These are phyloP conservation scores for Hyles euphorbiae DNA, from an alignment of 1,140 invertebrate genomes.

Conservation along the genomic window DNA sequence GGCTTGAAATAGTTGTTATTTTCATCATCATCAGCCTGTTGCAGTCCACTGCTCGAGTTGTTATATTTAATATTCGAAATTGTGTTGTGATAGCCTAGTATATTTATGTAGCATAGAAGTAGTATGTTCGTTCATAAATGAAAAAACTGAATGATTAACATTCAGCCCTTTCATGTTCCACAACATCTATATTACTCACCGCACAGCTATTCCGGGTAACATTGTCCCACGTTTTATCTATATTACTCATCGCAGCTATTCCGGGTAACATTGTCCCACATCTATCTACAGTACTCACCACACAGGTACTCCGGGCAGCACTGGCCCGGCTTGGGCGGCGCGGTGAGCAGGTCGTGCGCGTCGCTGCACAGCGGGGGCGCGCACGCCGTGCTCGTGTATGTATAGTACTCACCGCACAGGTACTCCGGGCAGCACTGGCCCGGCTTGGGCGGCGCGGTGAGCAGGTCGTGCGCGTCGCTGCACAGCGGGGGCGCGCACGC, in stretches of 20 bases:
- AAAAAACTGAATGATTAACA: too few species aligned
- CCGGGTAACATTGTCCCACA: conserved; percentile 77
- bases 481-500: conserved; percentile 78
- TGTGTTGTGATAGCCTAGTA: too few species aligned
- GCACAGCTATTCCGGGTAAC: conserved; percentile 83
- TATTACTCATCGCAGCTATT: conserved; percentile 76
- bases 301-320: conserved; percentile 85
- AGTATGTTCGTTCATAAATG: too few species aligned
- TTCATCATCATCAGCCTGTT: too few species aligned
- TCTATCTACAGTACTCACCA: conserved; percentile 77
- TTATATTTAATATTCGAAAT: too few species aligned
- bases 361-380: conserved; percentile 76
- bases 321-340: conserved; percentile 57
- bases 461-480: conserved; percentile 73
- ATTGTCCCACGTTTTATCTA: conserved; percentile 76
- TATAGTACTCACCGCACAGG: conserved; percentile 77
- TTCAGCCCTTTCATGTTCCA: too few species aligned
- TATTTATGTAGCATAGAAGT: too few species aligned
- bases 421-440: conserved; percentile 83
- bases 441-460: conserved; percentile 44
- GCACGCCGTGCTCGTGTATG: conserved; percentile 78
- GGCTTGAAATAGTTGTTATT: too few species aligned
- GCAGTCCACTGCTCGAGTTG: too few species aligned
- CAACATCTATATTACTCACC: too few species aligned
- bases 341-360: conserved; percentile 70